These are phyloP conservation scores for Blomia tropicalis DNA, from an alignment of 2,888 invertebrate species.

Conservation along the genomic window DNA sequence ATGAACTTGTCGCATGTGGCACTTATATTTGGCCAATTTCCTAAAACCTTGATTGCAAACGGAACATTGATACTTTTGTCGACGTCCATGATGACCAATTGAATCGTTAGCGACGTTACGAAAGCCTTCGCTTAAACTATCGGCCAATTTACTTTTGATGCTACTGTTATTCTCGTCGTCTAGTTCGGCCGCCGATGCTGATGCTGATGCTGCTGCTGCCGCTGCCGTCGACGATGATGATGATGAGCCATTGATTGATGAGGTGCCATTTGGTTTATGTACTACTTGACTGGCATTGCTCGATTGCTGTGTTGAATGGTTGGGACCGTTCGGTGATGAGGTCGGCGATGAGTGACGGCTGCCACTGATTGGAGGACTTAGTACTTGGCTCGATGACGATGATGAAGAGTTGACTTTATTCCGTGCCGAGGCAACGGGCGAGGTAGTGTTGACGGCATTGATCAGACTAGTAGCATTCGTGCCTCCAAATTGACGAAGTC, in stretches of 20 bases:
- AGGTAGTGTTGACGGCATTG: slow-evolving; percentile 38
- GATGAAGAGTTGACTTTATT: slow-evolving; percentile 43
- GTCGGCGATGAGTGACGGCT: background rate
- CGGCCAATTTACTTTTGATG: background rate
- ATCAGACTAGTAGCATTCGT: slow-evolving; percentile 32
- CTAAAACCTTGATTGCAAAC: slow-evolving; percentile 13
- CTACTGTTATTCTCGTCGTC: background rate
- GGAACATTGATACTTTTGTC: background rate
- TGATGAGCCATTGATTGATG: background rate
- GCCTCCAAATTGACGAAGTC: slow-evolving; percentile 92
- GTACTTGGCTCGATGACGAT: slow-evolving; percentile 14
- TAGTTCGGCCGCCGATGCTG: background rate
- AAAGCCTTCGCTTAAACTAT: background rate
- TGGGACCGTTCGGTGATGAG: background rate
- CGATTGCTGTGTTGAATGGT: background rate
- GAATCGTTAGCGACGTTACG: background rate
- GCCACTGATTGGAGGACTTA: background rate
- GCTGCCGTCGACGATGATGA: too few relatives aligned
- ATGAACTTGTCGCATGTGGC: slow-evolving; percentile 10
- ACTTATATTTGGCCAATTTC: background rate
- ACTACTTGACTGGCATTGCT: background rate
- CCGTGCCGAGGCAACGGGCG: slow-evolving; percentile 44
- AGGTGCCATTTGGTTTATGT: background rate
- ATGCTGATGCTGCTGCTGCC: too few relatives aligned
- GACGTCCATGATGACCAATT: background rate